These are phyloP conservation scores for Bagarius yarrelli DNA, from an alignment of 2,113 vertebrate species.

Conservation along the genomic window DNA sequence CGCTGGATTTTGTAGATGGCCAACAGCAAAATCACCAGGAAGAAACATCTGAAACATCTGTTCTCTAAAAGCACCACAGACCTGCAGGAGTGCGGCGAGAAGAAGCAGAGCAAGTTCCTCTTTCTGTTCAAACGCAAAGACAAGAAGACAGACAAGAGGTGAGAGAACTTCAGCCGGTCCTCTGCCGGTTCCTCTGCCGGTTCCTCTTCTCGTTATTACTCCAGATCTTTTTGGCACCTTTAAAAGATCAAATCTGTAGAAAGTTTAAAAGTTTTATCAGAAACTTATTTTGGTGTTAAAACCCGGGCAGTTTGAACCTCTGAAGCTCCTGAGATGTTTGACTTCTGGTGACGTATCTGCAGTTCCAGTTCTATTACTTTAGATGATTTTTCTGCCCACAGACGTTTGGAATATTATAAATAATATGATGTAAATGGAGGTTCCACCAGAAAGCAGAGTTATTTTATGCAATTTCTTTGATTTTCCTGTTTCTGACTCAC, in stretches of 20 bases:
- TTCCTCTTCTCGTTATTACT: no score
- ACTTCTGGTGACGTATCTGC: no score
- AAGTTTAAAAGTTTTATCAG: no score
- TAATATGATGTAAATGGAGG: background rate
- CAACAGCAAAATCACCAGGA: slow-evolving; percentile 15
- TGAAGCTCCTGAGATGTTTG: no score
- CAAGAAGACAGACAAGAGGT: slow-evolving; percentile 46
- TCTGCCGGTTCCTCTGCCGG: no score
- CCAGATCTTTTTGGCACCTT: no score
- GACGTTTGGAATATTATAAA: background rate
- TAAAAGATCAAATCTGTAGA: no score
- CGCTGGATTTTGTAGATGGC: background rate
- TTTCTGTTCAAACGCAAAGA: slow-evolving; percentile 55
- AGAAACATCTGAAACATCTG: background rate
- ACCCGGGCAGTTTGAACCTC: no score
- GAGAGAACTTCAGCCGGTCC: background rate
- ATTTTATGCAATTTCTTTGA: background rate
- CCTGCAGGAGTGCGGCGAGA: slow-evolving; percentile 41
- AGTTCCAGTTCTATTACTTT: no score
- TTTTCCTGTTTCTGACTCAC: background rate
- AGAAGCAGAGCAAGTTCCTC: slow-evolving; percentile 46
- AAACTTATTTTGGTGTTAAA: no score
- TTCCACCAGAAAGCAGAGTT: background rate
- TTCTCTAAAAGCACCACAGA: slow-evolving; percentile 60
- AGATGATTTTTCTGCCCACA: background rate